Evolutionary conservation across 2,888 invertebrate genomes (phyloP), one percentile per base, ranked within the genome.

Genomic region (Scaeva pyrastri): DNA sequence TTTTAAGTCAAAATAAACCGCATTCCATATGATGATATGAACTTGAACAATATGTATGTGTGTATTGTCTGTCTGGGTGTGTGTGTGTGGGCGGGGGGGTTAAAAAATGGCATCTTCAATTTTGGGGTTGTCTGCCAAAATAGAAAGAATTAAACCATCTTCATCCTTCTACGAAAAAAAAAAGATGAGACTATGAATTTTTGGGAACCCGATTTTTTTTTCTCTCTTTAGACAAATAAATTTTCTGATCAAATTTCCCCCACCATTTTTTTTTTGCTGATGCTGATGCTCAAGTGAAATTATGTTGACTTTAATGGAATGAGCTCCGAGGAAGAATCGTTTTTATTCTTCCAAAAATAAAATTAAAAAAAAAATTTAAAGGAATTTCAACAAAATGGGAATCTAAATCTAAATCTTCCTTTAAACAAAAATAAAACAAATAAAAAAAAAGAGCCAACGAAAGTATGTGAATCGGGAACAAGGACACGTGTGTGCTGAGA

Each of bases 261-360:
- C 50, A 50, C 21, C 50, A 50, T 50, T 21, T 50, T 16, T 50
- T 19, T 12, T 26, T 8, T n/a, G 8, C 55, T 62, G 60, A 26
- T 55, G 31, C 10, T 16, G 50, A 21, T 55, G 60, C 62, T 81
- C 68, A 64, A 76, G 75, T 75, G 71, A 73, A 81, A 85, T 85
- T 73, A 76, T 77, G 76, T 85, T 85, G 85, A 76, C 81, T 81
- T 81, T 72, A 76, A 85, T 76, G 71, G 60, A 52, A 73, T 45
- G 66, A 66, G 64, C 50, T 56, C 21, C 48, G 36, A 16, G 14
- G 39, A 7, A 52, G 12, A 56, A 68, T 80, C 52, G 60, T 76
- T 71, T n/a, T 56, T n/a, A 36, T 48, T 60, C 58, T 19, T n/a
- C 26, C 14, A 31, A 26, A 21, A 2, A 50, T 3, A 19, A 2